Evolutionary conservation across 2,888 invertebrate genomes (phyloP), one percentile per base, ranked within the genome.

Genomic region (Agapostemon virescens): DNA sequence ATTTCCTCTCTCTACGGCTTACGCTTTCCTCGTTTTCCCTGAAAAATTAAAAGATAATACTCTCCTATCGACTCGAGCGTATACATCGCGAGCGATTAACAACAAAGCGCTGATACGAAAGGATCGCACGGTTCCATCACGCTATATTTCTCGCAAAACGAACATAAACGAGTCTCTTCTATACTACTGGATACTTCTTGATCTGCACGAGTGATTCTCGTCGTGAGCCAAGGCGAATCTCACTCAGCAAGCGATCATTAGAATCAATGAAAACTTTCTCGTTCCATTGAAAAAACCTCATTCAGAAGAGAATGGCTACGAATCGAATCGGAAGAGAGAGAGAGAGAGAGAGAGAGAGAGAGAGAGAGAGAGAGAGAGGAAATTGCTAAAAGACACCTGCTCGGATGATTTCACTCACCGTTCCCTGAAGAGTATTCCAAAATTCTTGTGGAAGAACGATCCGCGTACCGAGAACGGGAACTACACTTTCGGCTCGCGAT

Each of bases 371-470:
- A 17, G 17, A 42, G 17, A 17, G 45, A 45, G 4, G 20, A 17
- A 9, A 45, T 45, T 9, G 49, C n/a, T 49, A 49, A 2, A n/a
- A 66, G 61, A 45, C 77, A 77, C 77, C 73, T 64, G 38, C 74
- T 55, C 68, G 52, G 33, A 64, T 63, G 64, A 30, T 67, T 55
- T 49, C n/a, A 33, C 23, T 74, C 78, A 42, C 33, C 23, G n/a
- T 23, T 68, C 38, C 13, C 55, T 26, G 55, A 55, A 55, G 23
- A 55, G 42, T 40, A 42, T 61, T 52, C 73, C 55, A 55, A 33
- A 58, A 67, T 63, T 5, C 23, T 26, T 38, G 13, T 6, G 42
- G 49, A 2, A 17, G 49, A 42, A 38, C 30, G 38, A 38, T 30
- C 68, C 67, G 13, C 69, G 69, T 55, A 20, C 17, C n/a, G 20